Evolutionary conservation across 1,140 invertebrate species (phyloP), one percentile per base, ranked within the genome.

Genomic region (Chrysopa pallens): DNA sequence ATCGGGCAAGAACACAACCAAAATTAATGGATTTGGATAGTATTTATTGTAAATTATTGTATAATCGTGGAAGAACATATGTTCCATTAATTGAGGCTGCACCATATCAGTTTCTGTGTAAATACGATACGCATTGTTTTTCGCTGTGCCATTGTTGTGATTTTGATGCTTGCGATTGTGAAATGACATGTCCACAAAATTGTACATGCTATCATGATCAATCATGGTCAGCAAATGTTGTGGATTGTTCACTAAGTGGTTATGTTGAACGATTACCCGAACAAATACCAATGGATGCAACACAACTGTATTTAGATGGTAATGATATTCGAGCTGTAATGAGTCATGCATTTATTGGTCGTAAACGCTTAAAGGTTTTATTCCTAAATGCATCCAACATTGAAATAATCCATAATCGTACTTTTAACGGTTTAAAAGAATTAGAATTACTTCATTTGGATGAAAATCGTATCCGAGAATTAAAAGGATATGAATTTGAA

Each of bases 191-290:
- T 54, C 89, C 89, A 14, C 74, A 73, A 38, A 84, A 89, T 53
- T 93, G 89, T 59, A 83, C 82, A 28, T 93, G 89, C 62, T 92
- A 88, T 63, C 84, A 92, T 55, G 87, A 92, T 60, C 82, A 88
- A 55, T 84, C 82, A 11, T 92, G 87, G 85, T 80, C 80, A 28
- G 84, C 85, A 8, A 93, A 93, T 60, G 81, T 92, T 28, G 87
- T 93, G 4, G 87, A 91, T 59, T 93, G 89, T 55, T 82, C 83
- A 7, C 70, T 65, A 37, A 72, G 78, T 27, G 77, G 76, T 39
- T 84, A 89, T 60, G 67, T 73, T 1, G 71, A 73, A 46, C 64
- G 67, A 42, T 65, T 90, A 49, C 86, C 86, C 5, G 75, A 82
- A 29, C 73, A 80, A 62, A 88, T 91, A 55, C 88, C 89, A 3